These are phyloP conservation scores for Drosophila pandora DNA, from an alignment of 1,140 invertebrate species.

Conservation along the genomic window DNA sequence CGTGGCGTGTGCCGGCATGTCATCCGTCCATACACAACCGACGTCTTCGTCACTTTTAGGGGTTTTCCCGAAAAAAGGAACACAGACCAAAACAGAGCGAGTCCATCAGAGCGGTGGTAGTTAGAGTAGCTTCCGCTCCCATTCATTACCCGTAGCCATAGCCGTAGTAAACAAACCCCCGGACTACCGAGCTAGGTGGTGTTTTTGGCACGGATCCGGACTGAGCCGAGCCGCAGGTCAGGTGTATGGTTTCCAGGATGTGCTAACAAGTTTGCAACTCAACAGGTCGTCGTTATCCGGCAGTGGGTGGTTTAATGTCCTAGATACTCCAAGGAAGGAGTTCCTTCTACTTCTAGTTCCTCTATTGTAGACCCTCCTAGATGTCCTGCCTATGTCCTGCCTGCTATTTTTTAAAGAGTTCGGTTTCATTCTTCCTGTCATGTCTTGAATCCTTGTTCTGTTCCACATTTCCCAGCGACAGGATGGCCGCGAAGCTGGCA, in stretches of 20 bases:
- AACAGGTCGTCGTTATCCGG: slow-evolving; percentile 54
- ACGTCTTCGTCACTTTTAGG: slow-evolving; percentile 80
- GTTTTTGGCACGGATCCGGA: slow-evolving; percentile 65
- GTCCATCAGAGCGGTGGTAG: slow-evolving; percentile 63
- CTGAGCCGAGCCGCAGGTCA: slow-evolving; percentile 45
- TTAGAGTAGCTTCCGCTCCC: slow-evolving; percentile 66
- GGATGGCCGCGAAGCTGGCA: slow-evolving; percentile 20
- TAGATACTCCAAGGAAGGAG: background rate
- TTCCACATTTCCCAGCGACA: slow-evolving; percentile 7
- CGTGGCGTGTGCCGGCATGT: slow-evolving; percentile 79
- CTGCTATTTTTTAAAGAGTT: too few relatives aligned
- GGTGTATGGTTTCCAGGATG: slow-evolving; percentile 57
- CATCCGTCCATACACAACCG: slow-evolving; percentile 66
- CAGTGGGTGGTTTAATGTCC: slow-evolving; percentile 14
- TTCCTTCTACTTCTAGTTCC: too few relatives aligned
- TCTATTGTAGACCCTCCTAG: too few relatives aligned
- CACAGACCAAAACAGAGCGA: slow-evolving; percentile 76
- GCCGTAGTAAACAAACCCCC: slow-evolving; percentile 75
- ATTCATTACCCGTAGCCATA: slow-evolving; percentile 79
- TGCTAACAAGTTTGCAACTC: slow-evolving; percentile 56
- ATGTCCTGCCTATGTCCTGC: too few relatives aligned
- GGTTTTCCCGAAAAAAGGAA: slow-evolving; percentile 62
- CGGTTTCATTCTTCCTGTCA: too few relatives aligned
- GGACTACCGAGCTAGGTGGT: slow-evolving; percentile 74
- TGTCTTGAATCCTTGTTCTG: background rate